Evolutionary conservation across 2,888 invertebrate genomes (phyloP), one percentile per base, ranked within the genome.

Genomic region (Rhaphigaster nebulosa): DNA sequence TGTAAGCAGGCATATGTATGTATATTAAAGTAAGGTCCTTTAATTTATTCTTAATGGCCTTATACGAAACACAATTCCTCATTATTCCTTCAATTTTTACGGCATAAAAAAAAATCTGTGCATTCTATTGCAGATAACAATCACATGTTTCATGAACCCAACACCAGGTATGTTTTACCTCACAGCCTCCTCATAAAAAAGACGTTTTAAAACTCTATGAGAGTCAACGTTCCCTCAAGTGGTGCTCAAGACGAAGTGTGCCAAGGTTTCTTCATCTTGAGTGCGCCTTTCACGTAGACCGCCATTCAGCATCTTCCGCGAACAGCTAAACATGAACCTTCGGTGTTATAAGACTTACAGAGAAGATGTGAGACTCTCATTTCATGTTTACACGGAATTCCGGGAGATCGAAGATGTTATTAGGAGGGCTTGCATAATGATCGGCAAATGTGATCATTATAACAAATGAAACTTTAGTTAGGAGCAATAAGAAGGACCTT

Each of bases 191-290:
- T 76, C 20, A 34, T 20, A 38, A 38, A 65, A 60, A 65, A 76
- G 70, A 34, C 34, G 29, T 65, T 84, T 50, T 13, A n/a, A 45
- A 50, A n/a, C 45, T 12, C 41, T 18, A 45, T 4, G 45, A 15
- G 45, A 84, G 84, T 84, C 84, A 50, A 84, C 84, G 84, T n/a
- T 45, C 84, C 26, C 5, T 45, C 45, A 50, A 84, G 84, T 84
- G 84, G 84, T 18, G 15, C 84, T 84, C 84, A 50, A 45, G 26
- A 84, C 26, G 34, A 84, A 84, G 84, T 84, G 84, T 84, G 84
- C 84, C 84, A 84, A 84, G 84, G 84, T n/a, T 84, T 45, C 84
- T 13, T 45, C 6, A n/a, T n/a, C 84, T 50, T 10, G 70, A 76
- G 70, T 76, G 70, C 23, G 34, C 70, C 70, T 76, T 76, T 76